A percentile compares a stretch with the other conserved stretches of the same genome.
Evolutionary conservation across 2,113 vertebrate species (phyloP).

Genomic region (Notechis scutatus): DNA sequence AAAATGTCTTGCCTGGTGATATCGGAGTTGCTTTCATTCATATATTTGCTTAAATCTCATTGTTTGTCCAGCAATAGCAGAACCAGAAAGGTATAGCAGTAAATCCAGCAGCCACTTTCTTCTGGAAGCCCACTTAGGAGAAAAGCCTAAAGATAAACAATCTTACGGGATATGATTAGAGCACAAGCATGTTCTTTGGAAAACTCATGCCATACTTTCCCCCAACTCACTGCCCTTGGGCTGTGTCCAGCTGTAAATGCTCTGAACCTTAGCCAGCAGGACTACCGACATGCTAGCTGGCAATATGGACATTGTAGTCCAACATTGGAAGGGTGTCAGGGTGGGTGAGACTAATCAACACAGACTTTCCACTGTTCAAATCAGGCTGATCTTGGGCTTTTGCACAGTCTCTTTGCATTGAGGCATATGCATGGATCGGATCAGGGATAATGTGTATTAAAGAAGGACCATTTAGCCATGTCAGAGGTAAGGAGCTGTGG

Average conservation of each 20-base stretch:
- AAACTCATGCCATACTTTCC: not conserved
- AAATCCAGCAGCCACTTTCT: constrained; percentile 1
- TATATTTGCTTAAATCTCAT: constrained; percentile 43
- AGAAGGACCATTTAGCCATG: not conserved
- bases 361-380: not conserved
- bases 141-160: not conserved
- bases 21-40: constrained; percentile 23
- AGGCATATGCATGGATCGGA: not conserved
- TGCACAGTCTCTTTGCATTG: not conserved
- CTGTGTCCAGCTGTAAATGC: not conserved
- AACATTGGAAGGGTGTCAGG: not conserved
- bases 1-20: constrained; percentile 37
- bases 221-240: not conserved
- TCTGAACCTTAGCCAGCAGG: not conserved
- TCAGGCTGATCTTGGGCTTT: not conserved
- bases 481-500: not conserved
- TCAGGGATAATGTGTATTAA: not conserved
- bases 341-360: not conserved
- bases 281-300: not conserved
- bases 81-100: constrained; percentile 22
- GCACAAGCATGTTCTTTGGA: not conserved
- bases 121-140: not conserved
- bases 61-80: constrained; percentile 41
- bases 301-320: not conserved
- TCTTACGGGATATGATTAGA: not conserved